Evolutionary conservation across 2,113 vertebrate species (phyloP), one percentile per base, ranked within the genome.

Genomic region (Myiozetetes cayanensis): DNA sequence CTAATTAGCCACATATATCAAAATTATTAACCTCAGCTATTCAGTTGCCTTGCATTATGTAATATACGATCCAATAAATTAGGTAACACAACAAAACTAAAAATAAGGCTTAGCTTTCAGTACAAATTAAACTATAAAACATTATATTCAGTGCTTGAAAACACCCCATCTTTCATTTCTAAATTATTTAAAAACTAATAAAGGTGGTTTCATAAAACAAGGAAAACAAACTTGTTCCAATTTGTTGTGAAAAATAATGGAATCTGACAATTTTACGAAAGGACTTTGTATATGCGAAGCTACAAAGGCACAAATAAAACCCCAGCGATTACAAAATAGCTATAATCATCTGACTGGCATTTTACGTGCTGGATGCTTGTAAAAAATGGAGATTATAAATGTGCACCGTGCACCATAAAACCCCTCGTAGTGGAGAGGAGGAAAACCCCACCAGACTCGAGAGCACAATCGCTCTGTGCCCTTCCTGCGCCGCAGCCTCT

Each of bases 81-180:
- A 95, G 76, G 47, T 73, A 94, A 89, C 77, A 73, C 78, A 79
- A 85, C 73, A 93, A 96, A 95, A 86, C 85, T 63, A 93, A 97
- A 92, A 96, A 90, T 68, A 90, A 96, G 53, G 77, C 62, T 94
- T 65, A 70, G 49, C 22, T 89, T 81, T 88, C 56, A 17, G 63
- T 85, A 94, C 95, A 97, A 97, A 98, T 97, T 96, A 97, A 97
- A 97, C 96, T 89, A 94, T 97, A 97, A 98, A 97, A 92, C 93
- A 97, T 9, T 43, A 78, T 52, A 89, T 80, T 72, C 73, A 25
- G 71, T 58, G 47, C 71, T 75, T 72, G 61, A 92, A 91, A 95
- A 71, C 56, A 74, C 33, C 81, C 75, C 85, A 92, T 94, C 73
- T 90, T 96, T 96, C 49, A 87, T 76, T 89, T 92, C 53, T n/a